Evolutionary conservation across 2,888 invertebrate species (phyloP).

Genomic region (Suillia variegata): DNA sequence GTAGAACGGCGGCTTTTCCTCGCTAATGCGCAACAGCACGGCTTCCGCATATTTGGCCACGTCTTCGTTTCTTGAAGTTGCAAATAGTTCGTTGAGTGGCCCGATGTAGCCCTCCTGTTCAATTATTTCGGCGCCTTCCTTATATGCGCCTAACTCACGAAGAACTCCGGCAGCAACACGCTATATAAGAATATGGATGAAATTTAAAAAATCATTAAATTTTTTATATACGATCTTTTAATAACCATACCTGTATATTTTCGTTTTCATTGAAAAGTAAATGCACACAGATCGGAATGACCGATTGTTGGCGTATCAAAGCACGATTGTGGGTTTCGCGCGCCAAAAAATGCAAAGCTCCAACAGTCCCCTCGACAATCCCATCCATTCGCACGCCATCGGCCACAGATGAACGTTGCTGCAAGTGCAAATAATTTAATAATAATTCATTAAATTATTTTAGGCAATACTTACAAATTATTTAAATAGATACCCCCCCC

Average conservation of each 20-base stretch:
- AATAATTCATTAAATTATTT: too few species aligned
- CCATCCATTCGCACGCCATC: conserved; percentile 99
- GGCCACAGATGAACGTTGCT: conserved; percentile 81
- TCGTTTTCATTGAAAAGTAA: conserved; percentile 96
- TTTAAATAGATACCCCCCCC: too few species aligned
- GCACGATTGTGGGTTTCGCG: conserved; percentile 91
- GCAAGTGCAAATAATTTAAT: too few species aligned
- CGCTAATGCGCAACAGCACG: conserved; percentile 96
- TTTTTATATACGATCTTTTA: too few species aligned
- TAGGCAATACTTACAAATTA: too few species aligned
- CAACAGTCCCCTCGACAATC: conserved; percentile 97
- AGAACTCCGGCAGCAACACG: conserved; percentile 96
- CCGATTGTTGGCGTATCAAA: conserved; percentile 88
- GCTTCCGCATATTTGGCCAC: conserved; percentile 98
- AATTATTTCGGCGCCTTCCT: conserved; percentile 96
- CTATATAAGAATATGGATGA: conserved; percentile 62
- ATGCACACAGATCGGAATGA: conserved; percentile 95
- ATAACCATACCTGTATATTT: conserved; percentile 76
- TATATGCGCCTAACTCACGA: conserved; percentile 94
- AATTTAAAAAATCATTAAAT: too few species aligned
- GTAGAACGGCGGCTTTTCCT: conserved; percentile 98
- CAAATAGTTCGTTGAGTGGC: conserved; percentile 91
- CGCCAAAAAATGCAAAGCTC: conserved; percentile 95
- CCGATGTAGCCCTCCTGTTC: conserved; percentile 96
- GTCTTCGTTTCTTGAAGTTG: conserved; percentile 96